Evolutionary conservation across 2,888 invertebrate species (phyloP).

Genomic region (Scaptodrosophila latifasciaeformis): DNA sequence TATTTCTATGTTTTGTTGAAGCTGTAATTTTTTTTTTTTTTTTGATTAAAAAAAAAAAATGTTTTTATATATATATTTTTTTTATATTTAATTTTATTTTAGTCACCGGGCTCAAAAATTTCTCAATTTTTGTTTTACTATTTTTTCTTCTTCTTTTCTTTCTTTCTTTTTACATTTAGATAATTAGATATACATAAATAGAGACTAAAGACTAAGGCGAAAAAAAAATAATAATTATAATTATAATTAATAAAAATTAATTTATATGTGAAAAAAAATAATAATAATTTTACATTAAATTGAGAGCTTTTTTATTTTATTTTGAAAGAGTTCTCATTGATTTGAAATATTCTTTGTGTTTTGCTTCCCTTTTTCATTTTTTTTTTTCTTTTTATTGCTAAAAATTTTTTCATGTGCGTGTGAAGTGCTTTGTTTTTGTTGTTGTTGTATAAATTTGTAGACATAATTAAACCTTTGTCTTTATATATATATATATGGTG

Average conservation of each 20-base stretch:
- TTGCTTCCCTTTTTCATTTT: neutral
- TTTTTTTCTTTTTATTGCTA: neutral
- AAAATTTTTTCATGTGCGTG: too few relatives aligned
- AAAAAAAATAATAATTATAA: slow-evolving; percentile 35
- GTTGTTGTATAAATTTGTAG: neutral
- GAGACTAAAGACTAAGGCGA: too few relatives aligned
- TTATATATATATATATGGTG: slow-evolving; percentile 4
- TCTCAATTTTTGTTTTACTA: slow-evolving; percentile 7
- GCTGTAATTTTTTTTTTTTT: neutral
- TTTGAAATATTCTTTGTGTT: slow-evolving; percentile 21
- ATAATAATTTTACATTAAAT: slow-evolving; percentile 44
- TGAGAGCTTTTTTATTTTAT: slow-evolving; percentile 41
- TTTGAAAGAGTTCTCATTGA: too few relatives aligned
- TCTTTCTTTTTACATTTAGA: slow-evolving; percentile 16
- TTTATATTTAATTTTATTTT: neutral
- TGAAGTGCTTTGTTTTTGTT: neutral
- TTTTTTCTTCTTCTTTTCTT: neutral
- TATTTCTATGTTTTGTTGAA: neutral
- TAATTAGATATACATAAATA: slow-evolving; percentile 24
- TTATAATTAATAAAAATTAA: slow-evolving; percentile 32
- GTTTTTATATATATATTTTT: neutral
- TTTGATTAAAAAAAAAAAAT: neutral
- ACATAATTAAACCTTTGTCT: slow-evolving; percentile 7
- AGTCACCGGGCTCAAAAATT: neutral
- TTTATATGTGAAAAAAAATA: slow-evolving; percentile 47